Evolutionary conservation across 2,113 vertebrate species (phyloP), one percentile per base, ranked within the genome.

Genomic region (Alosa alosa): DNA sequence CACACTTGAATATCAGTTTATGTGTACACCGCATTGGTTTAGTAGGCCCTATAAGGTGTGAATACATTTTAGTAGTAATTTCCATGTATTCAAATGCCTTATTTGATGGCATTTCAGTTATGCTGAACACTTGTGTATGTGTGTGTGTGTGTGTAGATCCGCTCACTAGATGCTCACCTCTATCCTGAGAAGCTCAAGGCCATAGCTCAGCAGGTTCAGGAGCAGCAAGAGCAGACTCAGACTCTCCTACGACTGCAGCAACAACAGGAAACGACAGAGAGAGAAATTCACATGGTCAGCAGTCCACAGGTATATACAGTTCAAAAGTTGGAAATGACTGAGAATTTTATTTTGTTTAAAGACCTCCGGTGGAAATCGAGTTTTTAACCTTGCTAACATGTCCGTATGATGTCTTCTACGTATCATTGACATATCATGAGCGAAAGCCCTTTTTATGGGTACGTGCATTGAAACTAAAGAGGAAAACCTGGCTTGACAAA

Each of bases 121-220:
- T 60, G 0, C 31, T 81, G 47, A 85, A 41, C 39, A 49, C 72
- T 85, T n/a, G n/a, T 64, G 36, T 87, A 18, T 84, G 1, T 81
- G 9, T 92, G 41, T 44, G 41, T 64, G 36, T 87, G 22, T 84
- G 1, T 81, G 9, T 92, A 99, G 98, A 97, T 99, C 91, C 97
- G 98, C 84, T 97, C 97, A 0, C 86, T 99, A 91, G 98, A 99
- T 91, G 97, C 96, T 50, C 97, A 99, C 93, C 93, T 99, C 94
- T 99, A 99, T 93, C 98, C 98, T 0, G 98, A 99, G 92, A 99
- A 98, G 93, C 96, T 99, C 92, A 99, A 99, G 94, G 97, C 96
- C 85, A 97, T 99, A 0, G 96, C 97, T 7, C 97, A 97, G 94
- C 97, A 98, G 91, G 94, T 97, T 91, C 97, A 98, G 93, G 95